Conservation (phyloP, 23 tunicate genomes). For the Trididemnum clinides region DNA sequence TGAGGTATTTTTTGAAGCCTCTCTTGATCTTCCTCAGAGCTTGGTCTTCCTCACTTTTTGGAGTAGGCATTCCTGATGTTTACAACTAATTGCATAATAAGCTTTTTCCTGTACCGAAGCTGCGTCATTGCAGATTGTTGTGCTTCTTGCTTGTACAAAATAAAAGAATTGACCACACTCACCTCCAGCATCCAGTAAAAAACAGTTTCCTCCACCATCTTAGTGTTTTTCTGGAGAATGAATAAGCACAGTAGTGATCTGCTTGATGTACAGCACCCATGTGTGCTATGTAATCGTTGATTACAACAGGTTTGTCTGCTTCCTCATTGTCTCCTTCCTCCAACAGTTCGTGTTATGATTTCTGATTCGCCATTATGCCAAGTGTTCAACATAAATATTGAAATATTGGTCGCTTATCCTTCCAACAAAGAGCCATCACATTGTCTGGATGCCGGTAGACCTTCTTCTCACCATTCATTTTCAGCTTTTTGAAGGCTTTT, state of each 20-base stretch:
- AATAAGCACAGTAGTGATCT: slow-evolving; percentile 11
- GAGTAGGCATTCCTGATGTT: background rate
- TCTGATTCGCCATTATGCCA: slow-evolving; percentile 12
- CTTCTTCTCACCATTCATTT: background rate
- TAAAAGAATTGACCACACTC: slow-evolving; percentile 4
- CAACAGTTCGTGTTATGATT: background rate
- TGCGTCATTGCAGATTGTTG: background rate
- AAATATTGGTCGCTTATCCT: slow-evolving; percentile 7
- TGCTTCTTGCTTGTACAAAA: background rate
- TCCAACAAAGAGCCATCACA: slow-evolving; percentile 14
- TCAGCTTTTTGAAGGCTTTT: background rate
- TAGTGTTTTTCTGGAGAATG: slow-evolving; percentile 2
- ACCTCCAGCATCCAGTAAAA: slow-evolving; percentile 9
- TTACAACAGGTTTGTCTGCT: background rate
- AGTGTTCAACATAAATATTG: background rate
- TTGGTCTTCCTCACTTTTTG: background rate
- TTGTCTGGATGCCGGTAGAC: slow-evolving; percentile 24
- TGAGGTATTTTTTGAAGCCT: slow-evolving; percentile 13
- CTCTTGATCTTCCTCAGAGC: background rate
- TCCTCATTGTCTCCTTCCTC: slow-evolving; percentile 10
- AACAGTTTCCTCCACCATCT: slow-evolving; percentile 33
- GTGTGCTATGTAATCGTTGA: slow-evolving; percentile 2
- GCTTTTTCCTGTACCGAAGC: background rate
- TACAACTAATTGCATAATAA: slow-evolving; percentile 6
- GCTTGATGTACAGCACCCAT: slow-evolving; percentile 15